Conservation (phyloP, 2,888 invertebrate genomes). For the Bibio marci region DNA sequence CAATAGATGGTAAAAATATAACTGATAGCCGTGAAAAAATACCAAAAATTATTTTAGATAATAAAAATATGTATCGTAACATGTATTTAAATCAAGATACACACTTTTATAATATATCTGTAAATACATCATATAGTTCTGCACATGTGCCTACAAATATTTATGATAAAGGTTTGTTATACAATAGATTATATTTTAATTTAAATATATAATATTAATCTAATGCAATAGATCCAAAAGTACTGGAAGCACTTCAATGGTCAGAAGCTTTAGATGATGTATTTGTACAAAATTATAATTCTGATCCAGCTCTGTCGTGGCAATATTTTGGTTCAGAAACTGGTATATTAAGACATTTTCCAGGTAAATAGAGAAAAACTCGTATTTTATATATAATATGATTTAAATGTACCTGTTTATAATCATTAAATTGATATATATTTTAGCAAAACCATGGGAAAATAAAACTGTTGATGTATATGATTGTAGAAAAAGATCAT, state of each 20-base stretch:
- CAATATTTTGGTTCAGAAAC: constrained; percentile 94
- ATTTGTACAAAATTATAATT: constrained; percentile 69
- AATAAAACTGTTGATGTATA: constrained; percentile 51
- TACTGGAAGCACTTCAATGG: constrained; percentile 73
- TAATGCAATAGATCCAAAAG: constrained; percentile 30
- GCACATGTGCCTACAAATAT: constrained; percentile 92
- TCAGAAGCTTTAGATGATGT: constrained; percentile 68
- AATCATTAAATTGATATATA: too few relatives aligned
- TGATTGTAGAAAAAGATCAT: constrained; percentile 81
- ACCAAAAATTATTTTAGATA: constrained; percentile 1
- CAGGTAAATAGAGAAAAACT: constrained; percentile 23
- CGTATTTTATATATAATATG: too few relatives aligned
- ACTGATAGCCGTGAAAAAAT: constrained; percentile 12
- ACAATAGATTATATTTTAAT: neutral
- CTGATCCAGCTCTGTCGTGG: constrained; percentile 85
- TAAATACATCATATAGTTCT: constrained; percentile 64
- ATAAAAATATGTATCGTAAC: constrained; percentile 31
- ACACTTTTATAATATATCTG: constrained; percentile 70
- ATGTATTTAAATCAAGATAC: constrained; percentile 51
- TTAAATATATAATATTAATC: too few relatives aligned
- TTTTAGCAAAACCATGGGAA: constrained; percentile 50
- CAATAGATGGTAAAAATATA: constrained; percentile 22
- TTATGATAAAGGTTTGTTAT: constrained; percentile 53
- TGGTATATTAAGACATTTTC: constrained; percentile 86
- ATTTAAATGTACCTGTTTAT: too few relatives aligned